phyloP scores from a whole-genome alignment of 2,797 vertebrate genomes.

The Tangara arthus region DNA sequence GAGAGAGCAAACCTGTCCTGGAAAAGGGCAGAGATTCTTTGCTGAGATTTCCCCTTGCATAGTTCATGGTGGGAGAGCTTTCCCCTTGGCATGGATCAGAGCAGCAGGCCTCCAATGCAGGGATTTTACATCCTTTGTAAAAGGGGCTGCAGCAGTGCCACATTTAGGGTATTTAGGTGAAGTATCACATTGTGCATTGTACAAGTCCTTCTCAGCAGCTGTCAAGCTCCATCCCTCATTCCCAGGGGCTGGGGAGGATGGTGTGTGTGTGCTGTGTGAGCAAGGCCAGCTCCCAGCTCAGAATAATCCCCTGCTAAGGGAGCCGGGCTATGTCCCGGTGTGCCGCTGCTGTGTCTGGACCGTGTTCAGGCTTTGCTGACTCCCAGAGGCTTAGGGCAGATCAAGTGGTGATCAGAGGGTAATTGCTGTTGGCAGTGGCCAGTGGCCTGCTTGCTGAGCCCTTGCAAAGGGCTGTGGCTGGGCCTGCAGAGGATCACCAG shows the following conservation, averaged over 20 bases:
- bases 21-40: not conserved
- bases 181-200: fast-evolving
- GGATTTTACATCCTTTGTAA: not conserved
- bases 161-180: not conserved
- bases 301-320: not conserved
- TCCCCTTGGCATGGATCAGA: fast-evolving
- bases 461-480: not conserved
- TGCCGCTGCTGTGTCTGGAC: not conserved
- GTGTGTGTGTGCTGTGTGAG: not conserved
- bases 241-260: not conserved
- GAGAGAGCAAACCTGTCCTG: not conserved
- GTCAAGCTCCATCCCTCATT: not conserved
- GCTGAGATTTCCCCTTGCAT: not conserved
- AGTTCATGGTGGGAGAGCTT: not conserved
- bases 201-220: not conserved
- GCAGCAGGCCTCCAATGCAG: fast-evolving
- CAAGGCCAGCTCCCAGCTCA: not conserved
- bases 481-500: not conserved
- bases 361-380: not conserved
- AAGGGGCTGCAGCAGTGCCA: not conserved
- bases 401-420: not conserved
- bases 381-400: not conserved
- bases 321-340: not conserved
- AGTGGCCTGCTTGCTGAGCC: not conserved
- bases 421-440: conserved; percentile 23